Evolutionary conservation across 2,113 vertebrate genomes (phyloP).

Genomic region (Strix uralensis): DNA sequence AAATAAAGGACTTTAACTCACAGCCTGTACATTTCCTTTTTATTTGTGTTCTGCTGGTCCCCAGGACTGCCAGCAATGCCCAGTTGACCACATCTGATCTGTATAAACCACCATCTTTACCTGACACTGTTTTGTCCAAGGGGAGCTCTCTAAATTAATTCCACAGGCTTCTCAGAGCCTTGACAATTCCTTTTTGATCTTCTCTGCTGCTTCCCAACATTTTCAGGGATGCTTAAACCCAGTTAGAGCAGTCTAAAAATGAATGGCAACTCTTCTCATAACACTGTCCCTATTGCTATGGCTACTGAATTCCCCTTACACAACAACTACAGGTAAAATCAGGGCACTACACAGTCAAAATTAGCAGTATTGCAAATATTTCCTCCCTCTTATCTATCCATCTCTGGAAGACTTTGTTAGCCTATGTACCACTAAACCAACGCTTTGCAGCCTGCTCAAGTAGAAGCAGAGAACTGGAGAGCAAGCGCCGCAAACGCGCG

Average conservation of each 20-base stretch:
- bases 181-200: conserved; percentile 31
- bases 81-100: conserved; percentile 11
- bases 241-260: neutral
- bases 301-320: neutral
- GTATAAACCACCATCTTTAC: neutral
- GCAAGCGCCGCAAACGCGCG: fast-evolving
- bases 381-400: neutral
- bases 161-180: neutral
- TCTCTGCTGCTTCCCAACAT: neutral
- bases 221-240: neutral
- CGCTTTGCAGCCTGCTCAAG: neutral
- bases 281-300: neutral
- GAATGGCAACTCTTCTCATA: neutral
- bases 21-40: neutral
- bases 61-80: neutral
- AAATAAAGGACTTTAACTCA: neutral
- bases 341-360: neutral
- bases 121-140: neutral
- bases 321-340: neutral
- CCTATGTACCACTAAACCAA: neutral
- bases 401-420: neutral
- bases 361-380: neutral
- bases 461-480: neutral
- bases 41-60: neutral
- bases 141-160: conserved; percentile 37